A percentile compares a stretch with the other conserved stretches of the same genome.
Evolutionary conservation across 2,888 invertebrate genomes (phyloP).

Genomic region (Argyresthia albistria): DNA sequence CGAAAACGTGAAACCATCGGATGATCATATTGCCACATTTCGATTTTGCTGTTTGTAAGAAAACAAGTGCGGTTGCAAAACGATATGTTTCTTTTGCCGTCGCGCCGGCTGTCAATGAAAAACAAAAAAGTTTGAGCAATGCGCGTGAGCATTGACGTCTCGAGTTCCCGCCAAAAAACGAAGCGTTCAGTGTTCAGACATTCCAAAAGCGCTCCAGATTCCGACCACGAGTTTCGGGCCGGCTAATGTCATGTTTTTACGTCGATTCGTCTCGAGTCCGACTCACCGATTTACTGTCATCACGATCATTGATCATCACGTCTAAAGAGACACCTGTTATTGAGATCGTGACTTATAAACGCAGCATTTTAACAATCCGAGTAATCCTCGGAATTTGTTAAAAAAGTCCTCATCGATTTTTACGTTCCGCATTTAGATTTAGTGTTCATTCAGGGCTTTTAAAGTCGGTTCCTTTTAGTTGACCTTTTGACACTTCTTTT

Average conservation of each 20-base stretch:
- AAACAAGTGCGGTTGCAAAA: background rate
- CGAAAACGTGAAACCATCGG: background rate
- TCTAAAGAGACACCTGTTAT: conserved; percentile 6
- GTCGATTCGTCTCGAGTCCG: conserved; percentile 44
- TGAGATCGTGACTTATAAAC: conserved; percentile 4
- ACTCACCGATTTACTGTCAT: conserved; percentile 41
- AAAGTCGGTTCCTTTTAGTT: background rate
- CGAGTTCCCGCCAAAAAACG: conserved; percentile 54
- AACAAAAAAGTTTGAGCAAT: background rate
- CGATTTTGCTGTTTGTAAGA: background rate
- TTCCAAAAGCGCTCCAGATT: conserved; percentile 49
- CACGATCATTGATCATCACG: conserved; percentile 30
- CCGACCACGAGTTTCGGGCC: conserved; percentile 24
- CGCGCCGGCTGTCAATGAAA: background rate
- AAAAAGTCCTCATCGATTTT: too few relatives aligned
- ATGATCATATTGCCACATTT: background rate
- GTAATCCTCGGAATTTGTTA: too few relatives aligned
- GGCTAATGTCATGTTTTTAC: conserved; percentile 38
- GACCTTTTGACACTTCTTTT: too few relatives aligned
- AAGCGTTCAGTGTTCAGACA: conserved; percentile 27
- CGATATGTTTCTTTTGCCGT: background rate
- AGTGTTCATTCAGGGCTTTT: background rate
- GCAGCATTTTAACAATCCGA: background rate
- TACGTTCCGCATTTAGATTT: background rate
- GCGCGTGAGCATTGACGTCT: conserved; percentile 43